Conservation (phyloP, 2,797 vertebrate species). For the Cephalopachus bancanus region DNA sequence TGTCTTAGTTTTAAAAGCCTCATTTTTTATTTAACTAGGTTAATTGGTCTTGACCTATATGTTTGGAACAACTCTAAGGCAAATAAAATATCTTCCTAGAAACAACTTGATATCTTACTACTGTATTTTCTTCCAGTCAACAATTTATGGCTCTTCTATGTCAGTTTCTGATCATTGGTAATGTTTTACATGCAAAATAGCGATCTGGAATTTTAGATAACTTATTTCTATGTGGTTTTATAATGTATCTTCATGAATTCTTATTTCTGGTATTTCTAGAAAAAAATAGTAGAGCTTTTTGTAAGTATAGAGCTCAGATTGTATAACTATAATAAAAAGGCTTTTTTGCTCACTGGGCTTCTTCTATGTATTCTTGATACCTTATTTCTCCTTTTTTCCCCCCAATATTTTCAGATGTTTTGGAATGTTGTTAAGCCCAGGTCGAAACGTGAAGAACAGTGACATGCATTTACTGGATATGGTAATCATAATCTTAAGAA, state of each 20-base stretch:
- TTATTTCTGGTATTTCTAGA: constrained; percentile 53
- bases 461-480: constrained; percentile 99
- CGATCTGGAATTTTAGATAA: constrained; percentile 59
- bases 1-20: constrained; percentile 42
- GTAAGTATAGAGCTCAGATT: constrained; percentile 66
- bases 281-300: constrained; percentile 56
- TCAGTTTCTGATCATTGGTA: constrained; percentile 51
- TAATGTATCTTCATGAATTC: constrained; percentile 58
- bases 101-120: background rate
- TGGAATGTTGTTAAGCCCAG: constrained; percentile 98
- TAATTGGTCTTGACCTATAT: constrained; percentile 43
- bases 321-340: constrained; percentile 46
- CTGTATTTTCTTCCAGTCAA: constrained; percentile 52
- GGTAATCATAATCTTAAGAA: constrained; percentile 90
- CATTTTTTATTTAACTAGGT: constrained; percentile 15
- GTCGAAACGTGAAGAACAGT: constrained; percentile 97
- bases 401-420: constrained; percentile 93
- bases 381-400: constrained; percentile 73
- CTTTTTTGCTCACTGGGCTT: constrained; percentile 75
- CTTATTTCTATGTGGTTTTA: constrained; percentile 60
- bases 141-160: constrained; percentile 51
- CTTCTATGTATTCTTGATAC: constrained; percentile 75
- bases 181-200: constrained; percentile 67
- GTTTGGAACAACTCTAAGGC: constrained; percentile 52
- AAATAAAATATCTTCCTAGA: constrained; percentile 38